Evolutionary conservation across 2,113 vertebrate genomes (phyloP).

Genomic region (Syngnathus typhle): DNA sequence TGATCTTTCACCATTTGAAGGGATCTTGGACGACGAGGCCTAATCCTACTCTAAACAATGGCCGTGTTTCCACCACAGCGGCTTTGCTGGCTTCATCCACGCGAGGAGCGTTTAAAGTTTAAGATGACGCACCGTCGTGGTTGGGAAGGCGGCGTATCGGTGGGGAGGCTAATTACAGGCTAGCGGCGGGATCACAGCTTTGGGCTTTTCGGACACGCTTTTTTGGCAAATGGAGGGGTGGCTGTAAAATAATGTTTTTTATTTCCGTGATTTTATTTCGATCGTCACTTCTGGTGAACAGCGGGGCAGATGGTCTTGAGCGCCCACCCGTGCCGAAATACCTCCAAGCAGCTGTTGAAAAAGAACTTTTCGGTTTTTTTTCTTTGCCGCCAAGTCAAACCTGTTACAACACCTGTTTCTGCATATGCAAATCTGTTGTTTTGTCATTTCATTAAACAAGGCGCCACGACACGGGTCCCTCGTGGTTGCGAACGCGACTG

Average conservation of each 20-base stretch:
- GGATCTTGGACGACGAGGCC: constrained; percentile 26
- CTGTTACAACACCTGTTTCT: constrained; percentile 94
- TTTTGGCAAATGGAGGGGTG: constrained; percentile 68
- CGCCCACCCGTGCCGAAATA: constrained; percentile 78
- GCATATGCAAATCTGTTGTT: constrained; percentile 90
- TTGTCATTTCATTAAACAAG: constrained; percentile 90
- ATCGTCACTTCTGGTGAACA: constrained; percentile 84
- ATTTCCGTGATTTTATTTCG: constrained; percentile 85
- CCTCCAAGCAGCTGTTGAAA: constrained; percentile 85
- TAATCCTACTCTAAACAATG: constrained; percentile 56
- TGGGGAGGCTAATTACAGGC: constrained; percentile 64
- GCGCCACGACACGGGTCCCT: constrained; percentile 72
- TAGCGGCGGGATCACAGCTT: constrained; percentile 52
- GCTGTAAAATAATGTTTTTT: constrained; percentile 57
- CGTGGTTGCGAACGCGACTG: constrained; percentile 77
- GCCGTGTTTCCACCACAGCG: constrained; percentile 46
- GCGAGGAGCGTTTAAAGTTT: constrained; percentile 50
- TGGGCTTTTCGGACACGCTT: constrained; percentile 26
- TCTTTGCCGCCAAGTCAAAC: constrained; percentile 80
- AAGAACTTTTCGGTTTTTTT: constrained; percentile 66
- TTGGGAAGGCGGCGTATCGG: constrained; percentile 51
- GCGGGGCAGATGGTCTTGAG: constrained; percentile 82
- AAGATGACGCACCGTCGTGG: constrained; percentile 55
- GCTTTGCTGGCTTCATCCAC: constrained; percentile 34
- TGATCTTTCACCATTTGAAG: constrained; percentile 40